These are phyloP conservation scores for Serilophus lunatus DNA, from an alignment of 2,113 vertebrate genomes.

Conservation along the genomic window DNA sequence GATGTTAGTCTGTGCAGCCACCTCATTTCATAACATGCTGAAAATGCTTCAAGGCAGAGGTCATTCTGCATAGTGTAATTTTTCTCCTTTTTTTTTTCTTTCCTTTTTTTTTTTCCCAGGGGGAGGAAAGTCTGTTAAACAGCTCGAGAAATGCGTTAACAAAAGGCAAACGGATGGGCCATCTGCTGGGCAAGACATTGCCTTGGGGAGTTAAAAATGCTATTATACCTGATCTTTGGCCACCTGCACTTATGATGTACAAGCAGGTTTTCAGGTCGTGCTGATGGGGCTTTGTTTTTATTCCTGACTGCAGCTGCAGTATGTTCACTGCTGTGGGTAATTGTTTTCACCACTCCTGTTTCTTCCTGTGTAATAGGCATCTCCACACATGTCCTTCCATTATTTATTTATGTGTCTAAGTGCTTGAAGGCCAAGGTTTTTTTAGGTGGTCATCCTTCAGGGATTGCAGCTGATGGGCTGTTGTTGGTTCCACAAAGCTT, in stretches of 20 bases:
- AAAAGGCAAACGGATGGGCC: neutral
- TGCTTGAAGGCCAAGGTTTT: neutral
- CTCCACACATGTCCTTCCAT: neutral
- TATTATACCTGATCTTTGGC: neutral
- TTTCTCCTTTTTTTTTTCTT: too few species aligned
- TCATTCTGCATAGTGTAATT: neutral
- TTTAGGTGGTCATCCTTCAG: neutral
- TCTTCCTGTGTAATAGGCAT: neutral
- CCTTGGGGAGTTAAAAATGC: neutral
- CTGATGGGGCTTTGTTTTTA: conserved; percentile 4
- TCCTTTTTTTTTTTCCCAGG: neutral
- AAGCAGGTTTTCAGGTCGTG: neutral
- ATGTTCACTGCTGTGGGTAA: neutral
- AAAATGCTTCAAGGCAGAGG: neutral
- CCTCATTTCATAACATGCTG: neutral
- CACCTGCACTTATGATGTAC: neutral
- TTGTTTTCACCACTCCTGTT: neutral
- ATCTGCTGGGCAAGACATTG: neutral
- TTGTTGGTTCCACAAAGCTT: neutral
- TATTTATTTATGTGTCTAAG: neutral
- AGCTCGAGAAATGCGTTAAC: neutral
- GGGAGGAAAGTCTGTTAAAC: neutral
- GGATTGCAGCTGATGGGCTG: neutral
- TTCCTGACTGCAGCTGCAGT: neutral
- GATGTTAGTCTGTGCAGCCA: neutral